Base-by-base conservation (phyloP, 2,888 invertebrate genomes). In the Mechanitis messenoides region DNA sequence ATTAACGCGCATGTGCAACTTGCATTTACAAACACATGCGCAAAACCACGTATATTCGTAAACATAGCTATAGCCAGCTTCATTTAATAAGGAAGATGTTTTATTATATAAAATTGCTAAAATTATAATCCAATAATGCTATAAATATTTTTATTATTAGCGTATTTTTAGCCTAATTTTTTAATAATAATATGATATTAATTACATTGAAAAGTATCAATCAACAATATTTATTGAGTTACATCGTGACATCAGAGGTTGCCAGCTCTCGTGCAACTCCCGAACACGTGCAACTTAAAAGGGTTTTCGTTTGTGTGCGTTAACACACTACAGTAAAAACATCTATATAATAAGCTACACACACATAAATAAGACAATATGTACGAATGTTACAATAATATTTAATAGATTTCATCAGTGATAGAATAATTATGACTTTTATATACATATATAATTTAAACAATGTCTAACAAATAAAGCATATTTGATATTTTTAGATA, bases 1-100 rank as follows among this genome's bases (percentile, higher is more conserved):
- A 63, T 59, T 61, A 58, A 68, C 47, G 60, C 68, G 67, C 68
- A 67, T 68, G 66, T 68, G 65, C 68, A 69, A 65, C 65, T 64
- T 64, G 67, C 67, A 69, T 61, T 59, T 64, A 59, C 69, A 59
- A 64, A 62, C 61, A 62, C 61, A 59, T 62, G 54, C 58, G 64
- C 50, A 57, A 38, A 53, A n/a, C 35, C 45, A 56, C 59, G n/a
- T 53, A 53, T 58, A 54, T 33, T 20, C 45, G 42, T 20, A 11
- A 33, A 50, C 50, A 55, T 58, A 53, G 20, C 31, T 38, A 54
- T 55, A 64, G 56, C 61, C 53, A 33, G 31, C 28, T 20, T 35
- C 11, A 55, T 28, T 12, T 53, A 45, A 12, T 45, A 33, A 53
- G 31, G 60, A 54, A 31, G 31, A 50, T 50, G 42, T 3, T 2